Conservation (phyloP, 2,888 invertebrate species). For the Troilus luridus region DNA sequence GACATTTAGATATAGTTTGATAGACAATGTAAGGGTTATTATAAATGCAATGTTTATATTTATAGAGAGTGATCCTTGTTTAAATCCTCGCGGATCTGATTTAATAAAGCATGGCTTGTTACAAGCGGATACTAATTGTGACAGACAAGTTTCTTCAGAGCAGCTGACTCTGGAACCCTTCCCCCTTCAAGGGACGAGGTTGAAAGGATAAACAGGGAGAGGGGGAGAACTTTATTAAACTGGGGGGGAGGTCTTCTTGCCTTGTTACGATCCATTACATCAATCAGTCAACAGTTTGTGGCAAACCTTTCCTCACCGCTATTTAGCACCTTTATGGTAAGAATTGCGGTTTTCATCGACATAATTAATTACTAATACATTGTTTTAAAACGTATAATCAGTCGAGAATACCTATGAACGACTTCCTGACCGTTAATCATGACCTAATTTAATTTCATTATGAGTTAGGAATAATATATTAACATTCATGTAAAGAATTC, state of each 20-base stretch:
- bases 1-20: no score
- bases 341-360: neutral
- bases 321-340: neutral
- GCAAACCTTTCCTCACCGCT: neutral
- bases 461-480: no score
- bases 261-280: neutral
- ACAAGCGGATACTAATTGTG: neutral
- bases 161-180: neutral
- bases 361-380: neutral
- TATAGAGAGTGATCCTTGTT: neutral
- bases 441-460: no score
- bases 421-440: no score
- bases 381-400: no score
- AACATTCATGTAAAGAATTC: no score
- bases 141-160: neutral
- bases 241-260: neutral
- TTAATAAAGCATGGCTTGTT: neutral
- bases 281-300: neutral
- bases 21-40: no score
- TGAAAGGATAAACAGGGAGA: neutral
- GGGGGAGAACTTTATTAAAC: conserved; percentile 2
- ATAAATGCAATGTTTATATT: neutral
- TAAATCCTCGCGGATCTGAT: neutral
- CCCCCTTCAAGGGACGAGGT: neutral
- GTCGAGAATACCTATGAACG: no score